phyloP scores from a whole-genome alignment of 1,140 invertebrate species.

The Hylyphantes graminicola region DNA sequence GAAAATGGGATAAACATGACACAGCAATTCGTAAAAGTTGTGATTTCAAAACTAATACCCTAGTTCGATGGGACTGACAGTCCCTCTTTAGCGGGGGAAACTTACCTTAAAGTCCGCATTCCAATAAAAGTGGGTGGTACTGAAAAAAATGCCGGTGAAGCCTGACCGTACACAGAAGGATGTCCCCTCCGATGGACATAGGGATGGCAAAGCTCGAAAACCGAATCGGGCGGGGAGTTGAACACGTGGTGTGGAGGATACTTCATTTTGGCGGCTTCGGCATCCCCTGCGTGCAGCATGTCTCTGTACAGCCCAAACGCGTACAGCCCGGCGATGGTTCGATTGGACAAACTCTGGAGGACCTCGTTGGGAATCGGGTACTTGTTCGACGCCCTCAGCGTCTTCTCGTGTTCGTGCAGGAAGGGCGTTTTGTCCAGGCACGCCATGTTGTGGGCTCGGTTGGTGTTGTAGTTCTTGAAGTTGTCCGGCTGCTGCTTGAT shows the following conservation, averaged over 20 bases:
- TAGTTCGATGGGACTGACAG: too few species aligned
- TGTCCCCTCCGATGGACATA: slow-evolving; percentile 43
- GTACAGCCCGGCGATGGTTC: slow-evolving; percentile 44
- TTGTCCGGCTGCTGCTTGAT: slow-evolving; percentile 22
- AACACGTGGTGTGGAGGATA: slow-evolving; percentile 51
- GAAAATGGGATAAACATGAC: too few species aligned
- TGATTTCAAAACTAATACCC: too few species aligned
- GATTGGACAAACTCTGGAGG: slow-evolving; percentile 51
- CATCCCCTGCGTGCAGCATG: slow-evolving; percentile 17
- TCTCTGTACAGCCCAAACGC: slow-evolving; percentile 51
- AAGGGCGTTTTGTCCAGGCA: slow-evolving; percentile 42
- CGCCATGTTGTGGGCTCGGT: slow-evolving; percentile 6
- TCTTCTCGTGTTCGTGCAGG: slow-evolving; percentile 15
- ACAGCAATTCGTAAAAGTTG: too few species aligned
- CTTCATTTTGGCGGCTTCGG: slow-evolving; percentile 34
- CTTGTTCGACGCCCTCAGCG: slow-evolving; percentile 20
- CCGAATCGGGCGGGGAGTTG: slow-evolving; percentile 43
- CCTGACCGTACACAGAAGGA: slow-evolving; percentile 44
- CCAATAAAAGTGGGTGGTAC: slow-evolving; percentile 53
- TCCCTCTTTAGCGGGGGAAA: too few species aligned
- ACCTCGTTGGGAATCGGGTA: slow-evolving; percentile 45
- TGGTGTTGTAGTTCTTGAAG: slow-evolving; percentile 14
- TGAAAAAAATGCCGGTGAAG: slow-evolving; percentile 57
- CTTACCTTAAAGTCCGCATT: slow-evolving; percentile 55
- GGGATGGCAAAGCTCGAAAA: slow-evolving; percentile 57